Conservation (phyloP, 1,140 invertebrate genomes). For the Zaprionus vittiger region DNA sequence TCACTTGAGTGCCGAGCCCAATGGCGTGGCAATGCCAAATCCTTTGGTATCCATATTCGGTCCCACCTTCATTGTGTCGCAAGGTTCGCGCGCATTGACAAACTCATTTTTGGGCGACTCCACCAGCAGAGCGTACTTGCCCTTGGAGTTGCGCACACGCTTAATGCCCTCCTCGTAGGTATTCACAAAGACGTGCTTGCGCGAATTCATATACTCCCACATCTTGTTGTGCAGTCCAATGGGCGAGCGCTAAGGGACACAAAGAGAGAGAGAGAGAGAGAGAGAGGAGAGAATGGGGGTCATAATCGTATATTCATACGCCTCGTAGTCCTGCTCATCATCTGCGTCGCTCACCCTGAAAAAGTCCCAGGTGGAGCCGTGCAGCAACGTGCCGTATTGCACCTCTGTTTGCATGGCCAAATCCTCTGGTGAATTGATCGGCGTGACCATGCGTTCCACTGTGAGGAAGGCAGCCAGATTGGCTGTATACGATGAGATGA, state of each 20-base stretch:
- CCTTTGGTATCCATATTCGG: constrained; percentile 96
- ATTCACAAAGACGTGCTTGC: constrained; percentile 90
- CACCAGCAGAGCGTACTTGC: constrained; percentile 96
- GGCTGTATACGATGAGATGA: constrained; percentile 99
- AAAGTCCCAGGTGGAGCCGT: constrained; percentile 96
- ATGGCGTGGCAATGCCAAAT: constrained; percentile 96
- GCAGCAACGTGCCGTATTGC: constrained; percentile 94
- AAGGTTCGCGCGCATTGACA: constrained; percentile 95
- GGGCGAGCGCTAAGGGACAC: constrained; percentile 90
- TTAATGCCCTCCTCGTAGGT: constrained; percentile 94
- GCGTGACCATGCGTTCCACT: constrained; percentile 97
- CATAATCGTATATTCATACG: constrained; percentile 4
- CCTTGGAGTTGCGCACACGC: constrained; percentile 92
- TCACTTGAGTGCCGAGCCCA: constrained; percentile 90
- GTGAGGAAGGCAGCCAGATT: constrained; percentile 98
- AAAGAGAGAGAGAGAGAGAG: background rate
- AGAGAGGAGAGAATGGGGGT: background rate
- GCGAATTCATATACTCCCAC: constrained; percentile 97
- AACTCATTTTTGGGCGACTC: constrained; percentile 98
- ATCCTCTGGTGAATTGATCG: constrained; percentile 97
- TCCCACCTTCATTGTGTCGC: constrained; percentile 98
- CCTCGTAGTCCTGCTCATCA: background rate
- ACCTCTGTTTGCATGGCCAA: constrained; percentile 97
- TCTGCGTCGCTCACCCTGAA: constrained; percentile 89
- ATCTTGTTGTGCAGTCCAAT: constrained; percentile 95